phyloP scores from a whole-genome alignment of 2,888 invertebrate genomes.

The Cerceris rybyensis region DNA sequence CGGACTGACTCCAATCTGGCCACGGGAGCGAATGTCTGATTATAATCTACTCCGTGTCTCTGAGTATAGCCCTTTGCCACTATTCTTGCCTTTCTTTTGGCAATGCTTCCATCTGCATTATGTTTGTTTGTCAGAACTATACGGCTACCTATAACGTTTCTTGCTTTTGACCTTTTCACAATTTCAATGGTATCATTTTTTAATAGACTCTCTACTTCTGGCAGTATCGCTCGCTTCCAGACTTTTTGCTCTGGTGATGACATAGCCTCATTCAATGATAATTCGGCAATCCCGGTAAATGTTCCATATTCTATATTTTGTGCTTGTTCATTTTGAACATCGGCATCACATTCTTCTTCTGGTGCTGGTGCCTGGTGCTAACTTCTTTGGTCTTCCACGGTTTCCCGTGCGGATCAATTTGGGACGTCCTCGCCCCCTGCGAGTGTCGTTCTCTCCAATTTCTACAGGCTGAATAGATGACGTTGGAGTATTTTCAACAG shows the following conservation, averaged over 20 bases:
- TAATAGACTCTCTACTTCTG: too few relatives aligned
- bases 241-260: neutral
- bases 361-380: too few relatives aligned
- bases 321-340: neutral
- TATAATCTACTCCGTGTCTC: too few relatives aligned
- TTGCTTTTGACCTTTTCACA: too few relatives aligned
- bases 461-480: neutral
- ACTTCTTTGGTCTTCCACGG: too few relatives aligned
- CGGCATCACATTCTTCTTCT: too few relatives aligned
- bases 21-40: too few relatives aligned
- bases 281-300: neutral
- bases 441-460: neutral
- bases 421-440: slow-evolving; percentile 19
- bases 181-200: too few relatives aligned
- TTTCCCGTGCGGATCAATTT: slow-evolving; percentile 6
- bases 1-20: too few relatives aligned
- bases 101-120: neutral
- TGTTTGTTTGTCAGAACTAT: neutral
- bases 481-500: neutral
- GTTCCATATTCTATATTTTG: neutral
- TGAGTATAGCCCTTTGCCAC: too few relatives aligned
- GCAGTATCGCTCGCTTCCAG: neutral
- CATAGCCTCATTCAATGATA: neutral
- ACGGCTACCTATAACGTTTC: neutral
- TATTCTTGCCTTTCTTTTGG: slow-evolving; percentile 9